phyloP scores from a whole-genome alignment of 92 coral and sea anemone genomes.

The Epizoanthus ramosus region DNA sequence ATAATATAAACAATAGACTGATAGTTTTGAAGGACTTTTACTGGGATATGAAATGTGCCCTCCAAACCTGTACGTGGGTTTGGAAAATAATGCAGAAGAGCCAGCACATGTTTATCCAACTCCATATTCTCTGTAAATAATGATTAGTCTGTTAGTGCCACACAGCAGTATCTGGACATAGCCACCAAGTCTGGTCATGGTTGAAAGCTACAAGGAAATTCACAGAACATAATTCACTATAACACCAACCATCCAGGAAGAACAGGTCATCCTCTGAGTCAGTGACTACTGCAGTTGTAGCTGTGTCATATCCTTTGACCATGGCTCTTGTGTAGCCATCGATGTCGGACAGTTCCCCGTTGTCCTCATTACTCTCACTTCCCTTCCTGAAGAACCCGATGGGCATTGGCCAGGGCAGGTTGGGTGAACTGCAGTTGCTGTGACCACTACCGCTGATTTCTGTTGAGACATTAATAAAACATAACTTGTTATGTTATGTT shows the following conservation, averaged over 20 bases:
- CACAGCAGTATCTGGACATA: too few species aligned
- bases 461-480: background rate
- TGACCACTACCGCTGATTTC: conserved; percentile 66
- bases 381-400: conserved; percentile 48
- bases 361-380: conserved; percentile 74
- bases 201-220: background rate
- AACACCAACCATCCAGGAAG: conserved; percentile 78
- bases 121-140: too few species aligned
- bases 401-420: conserved; percentile 51
- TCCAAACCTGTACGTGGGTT: too few species aligned
- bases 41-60: too few species aligned
- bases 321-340: conserved; percentile 37
- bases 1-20: too few species aligned
- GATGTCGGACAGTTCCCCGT: conserved; percentile 58
- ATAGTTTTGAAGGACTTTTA: too few species aligned
- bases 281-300: conserved; percentile 83
- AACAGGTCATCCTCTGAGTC: conserved; percentile 92
- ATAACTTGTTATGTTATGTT: too few species aligned
- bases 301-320: conserved; percentile 81
- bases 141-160: too few species aligned
- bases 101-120: too few species aligned
- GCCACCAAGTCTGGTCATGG: too few species aligned
- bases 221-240: background rate
- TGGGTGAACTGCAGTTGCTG: conserved; percentile 58
- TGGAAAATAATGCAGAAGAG: too few species aligned